Evolutionary conservation across 2,113 vertebrate genomes (phyloP).

Genomic region (Thymallus thymallus): DNA sequence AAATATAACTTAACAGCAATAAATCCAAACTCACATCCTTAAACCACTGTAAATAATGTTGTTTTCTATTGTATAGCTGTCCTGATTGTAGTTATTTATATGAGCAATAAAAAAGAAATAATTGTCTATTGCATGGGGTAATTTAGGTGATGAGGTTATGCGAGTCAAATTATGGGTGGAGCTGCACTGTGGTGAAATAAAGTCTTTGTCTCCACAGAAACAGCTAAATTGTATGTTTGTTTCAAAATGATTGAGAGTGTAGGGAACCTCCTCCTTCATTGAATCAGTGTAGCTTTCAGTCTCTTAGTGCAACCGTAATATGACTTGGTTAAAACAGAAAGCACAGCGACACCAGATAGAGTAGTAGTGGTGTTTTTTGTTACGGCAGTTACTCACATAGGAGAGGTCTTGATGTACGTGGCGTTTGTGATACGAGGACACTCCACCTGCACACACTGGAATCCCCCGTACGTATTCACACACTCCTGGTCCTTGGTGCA

Average conservation of each 20-base stretch:
- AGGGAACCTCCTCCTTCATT: not conserved
- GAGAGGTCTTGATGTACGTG: slow-evolving; percentile 82
- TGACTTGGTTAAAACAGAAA: not conserved
- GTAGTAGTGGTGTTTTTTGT: too few relatives aligned
- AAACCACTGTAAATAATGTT: too few relatives aligned
- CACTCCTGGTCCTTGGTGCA: slow-evolving; percentile 75
- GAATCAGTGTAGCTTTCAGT: not conserved
- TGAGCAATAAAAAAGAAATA: too few relatives aligned
- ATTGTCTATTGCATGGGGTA: not conserved
- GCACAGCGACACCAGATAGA: too few relatives aligned
- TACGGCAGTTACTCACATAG: slow-evolving; percentile 72
- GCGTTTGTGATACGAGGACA: slow-evolving; percentile 75
- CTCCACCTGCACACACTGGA: slow-evolving; percentile 75
- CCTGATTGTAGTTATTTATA: too few relatives aligned
- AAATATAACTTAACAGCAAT: not conserved
- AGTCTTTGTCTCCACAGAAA: slow-evolving; percentile 2
- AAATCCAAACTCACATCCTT: not conserved
- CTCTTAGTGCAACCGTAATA: not conserved
- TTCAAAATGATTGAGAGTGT: not conserved
- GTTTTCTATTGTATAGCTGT: too few relatives aligned
- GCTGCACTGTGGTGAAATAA: slow-evolving; percentile 13
- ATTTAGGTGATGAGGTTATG: not conserved
- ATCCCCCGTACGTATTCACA: slow-evolving; percentile 79
- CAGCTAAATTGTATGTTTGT: slow-evolving; percentile 30
- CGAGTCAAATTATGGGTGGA: slow-evolving; percentile 33